Percentiles rank a stretch among this genome's conserved stretches.
phyloP scores from a whole-genome alignment of 2,888 invertebrate species.

The Drosophila cyrtoloma region DNA sequence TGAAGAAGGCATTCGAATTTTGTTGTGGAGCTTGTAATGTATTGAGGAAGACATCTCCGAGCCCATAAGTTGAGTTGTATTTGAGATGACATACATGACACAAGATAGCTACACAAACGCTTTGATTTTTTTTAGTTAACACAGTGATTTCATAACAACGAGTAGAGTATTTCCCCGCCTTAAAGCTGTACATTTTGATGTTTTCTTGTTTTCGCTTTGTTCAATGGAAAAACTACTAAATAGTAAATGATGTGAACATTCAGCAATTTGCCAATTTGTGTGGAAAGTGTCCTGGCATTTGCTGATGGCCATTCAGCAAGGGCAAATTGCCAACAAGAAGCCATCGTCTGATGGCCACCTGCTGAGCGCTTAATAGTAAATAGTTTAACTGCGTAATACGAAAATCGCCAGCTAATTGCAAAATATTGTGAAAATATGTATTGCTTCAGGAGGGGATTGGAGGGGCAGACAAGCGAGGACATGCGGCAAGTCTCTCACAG shows the following conservation, averaged over 20 bases:
- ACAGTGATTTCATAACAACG: background rate
- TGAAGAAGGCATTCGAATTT: background rate
- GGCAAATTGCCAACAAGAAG: conserved; percentile 22
- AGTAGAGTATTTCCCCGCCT: background rate
- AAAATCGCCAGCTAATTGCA: conserved; percentile 70
- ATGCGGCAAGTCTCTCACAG: conserved; percentile 38
- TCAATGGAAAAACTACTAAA: background rate
- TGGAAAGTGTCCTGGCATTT: conserved; percentile 24
- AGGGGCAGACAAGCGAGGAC: background rate
- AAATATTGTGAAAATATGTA: conserved; percentile 56
- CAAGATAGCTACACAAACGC: background rate
- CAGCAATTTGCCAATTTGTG: conserved; percentile 6
- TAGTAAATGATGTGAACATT: background rate
- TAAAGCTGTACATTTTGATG: background rate
- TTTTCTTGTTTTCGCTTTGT: background rate
- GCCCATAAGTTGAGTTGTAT: background rate
- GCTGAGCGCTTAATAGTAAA: conserved; percentile 59
- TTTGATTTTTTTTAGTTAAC: background rate
- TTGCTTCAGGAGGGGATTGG: background rate
- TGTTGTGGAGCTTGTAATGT: background rate
- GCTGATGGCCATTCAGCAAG: conserved; percentile 27
- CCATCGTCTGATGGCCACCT: conserved; percentile 45
- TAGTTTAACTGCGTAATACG: conserved; percentile 60
- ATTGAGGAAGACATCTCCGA: background rate
- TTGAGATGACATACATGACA: background rate